A percentile compares a stretch with the other conserved stretches of the same genome.
These are phyloP conservation scores for Bombus pyrosoma DNA, from an alignment of 1,140 invertebrate species.

Conservation along the genomic window DNA sequence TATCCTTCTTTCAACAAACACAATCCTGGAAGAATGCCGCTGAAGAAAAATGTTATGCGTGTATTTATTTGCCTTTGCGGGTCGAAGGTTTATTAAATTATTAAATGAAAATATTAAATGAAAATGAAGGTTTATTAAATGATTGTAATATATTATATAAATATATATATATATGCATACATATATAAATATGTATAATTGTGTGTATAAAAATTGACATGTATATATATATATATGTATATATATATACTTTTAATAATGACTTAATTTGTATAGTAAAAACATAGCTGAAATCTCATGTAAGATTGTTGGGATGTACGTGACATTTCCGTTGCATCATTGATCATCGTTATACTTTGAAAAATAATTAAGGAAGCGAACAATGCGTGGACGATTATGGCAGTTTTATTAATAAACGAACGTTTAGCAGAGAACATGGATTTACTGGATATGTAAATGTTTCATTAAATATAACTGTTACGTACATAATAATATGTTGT, in stretches of 20 bases:
- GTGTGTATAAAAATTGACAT: conserved; percentile 42
- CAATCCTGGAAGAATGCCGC: neutral
- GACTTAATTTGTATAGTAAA: conserved; percentile 31
- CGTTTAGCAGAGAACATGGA: conserved; percentile 2
- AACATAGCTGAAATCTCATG: neutral
- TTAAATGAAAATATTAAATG: conserved; percentile 28
- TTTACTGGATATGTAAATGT: conserved; percentile 41
- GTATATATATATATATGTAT: neutral
- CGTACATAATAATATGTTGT: conserved; percentile 22
- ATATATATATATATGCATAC: neutral
- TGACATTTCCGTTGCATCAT: conserved; percentile 15
- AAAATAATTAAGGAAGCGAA: neutral
- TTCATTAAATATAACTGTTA: conserved; percentile 52
- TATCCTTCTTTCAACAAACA: neutral
- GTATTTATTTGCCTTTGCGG: conserved; percentile 64
- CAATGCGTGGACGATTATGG: conserved; percentile 14
- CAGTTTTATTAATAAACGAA: conserved; percentile 13
- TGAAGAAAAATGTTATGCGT: conserved; percentile 33
- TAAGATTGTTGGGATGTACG: conserved; percentile 17
- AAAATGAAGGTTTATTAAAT: conserved; percentile 51
- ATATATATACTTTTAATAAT: conserved; percentile 56
- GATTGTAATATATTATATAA: conserved; percentile 50
- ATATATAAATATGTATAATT: conserved; percentile 21
- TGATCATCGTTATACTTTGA: neutral
- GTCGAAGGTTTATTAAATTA: conserved; percentile 59